Conservation (phyloP, 2,888 invertebrate species). For the Apoda limacodes region DNA sequence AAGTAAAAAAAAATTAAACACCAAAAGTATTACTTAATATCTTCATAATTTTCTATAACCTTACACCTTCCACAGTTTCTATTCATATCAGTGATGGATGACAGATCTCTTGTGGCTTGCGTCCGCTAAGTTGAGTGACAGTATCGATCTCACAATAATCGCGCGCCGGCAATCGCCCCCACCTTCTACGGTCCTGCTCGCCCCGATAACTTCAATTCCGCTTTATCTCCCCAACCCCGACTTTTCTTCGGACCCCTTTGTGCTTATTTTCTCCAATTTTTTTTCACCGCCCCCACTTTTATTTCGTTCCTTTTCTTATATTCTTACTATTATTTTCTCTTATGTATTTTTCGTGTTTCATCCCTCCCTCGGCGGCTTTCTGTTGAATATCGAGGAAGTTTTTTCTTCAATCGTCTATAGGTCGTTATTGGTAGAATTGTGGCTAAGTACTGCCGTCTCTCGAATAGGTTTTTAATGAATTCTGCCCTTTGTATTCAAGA, state of each 20-base stretch:
- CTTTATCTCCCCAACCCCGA: slow-evolving; percentile 60
- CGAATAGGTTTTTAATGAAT: slow-evolving; percentile 61
- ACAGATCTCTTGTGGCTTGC: slow-evolving; percentile 20
- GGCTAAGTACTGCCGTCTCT: slow-evolving; percentile 49
- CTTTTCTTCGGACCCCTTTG: slow-evolving; percentile 63
- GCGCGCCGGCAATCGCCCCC: slow-evolving; percentile 46
- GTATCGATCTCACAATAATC: slow-evolving; percentile 64
- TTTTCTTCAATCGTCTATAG: slow-evolving; percentile 58
- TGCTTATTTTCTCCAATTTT: slow-evolving; percentile 66
- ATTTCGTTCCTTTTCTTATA: slow-evolving; percentile 56
- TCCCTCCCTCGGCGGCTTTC: slow-evolving; percentile 36
- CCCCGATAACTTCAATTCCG: slow-evolving; percentile 68
- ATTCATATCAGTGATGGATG: too few relatives aligned
- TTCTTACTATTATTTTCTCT: slow-evolving; percentile 64
- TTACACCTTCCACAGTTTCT: too few relatives aligned
- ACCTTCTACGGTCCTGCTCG: slow-evolving; percentile 50
- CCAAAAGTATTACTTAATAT: too few relatives aligned
- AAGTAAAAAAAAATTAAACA: too few relatives aligned
- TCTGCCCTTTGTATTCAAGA: slow-evolving; percentile 42
- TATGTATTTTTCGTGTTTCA: slow-evolving; percentile 65
- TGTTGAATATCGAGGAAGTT: slow-evolving; percentile 30
- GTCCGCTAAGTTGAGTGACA: slow-evolving; percentile 46
- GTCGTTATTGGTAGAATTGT: slow-evolving; percentile 59
- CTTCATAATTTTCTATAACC: too few relatives aligned
- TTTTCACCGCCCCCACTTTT: slow-evolving; percentile 56